A percentile compares a stretch with the other conserved stretches of the same genome.
Conservation (phyloP, 2,888 invertebrate species). For the Eupithecia pulchellata region DNA sequence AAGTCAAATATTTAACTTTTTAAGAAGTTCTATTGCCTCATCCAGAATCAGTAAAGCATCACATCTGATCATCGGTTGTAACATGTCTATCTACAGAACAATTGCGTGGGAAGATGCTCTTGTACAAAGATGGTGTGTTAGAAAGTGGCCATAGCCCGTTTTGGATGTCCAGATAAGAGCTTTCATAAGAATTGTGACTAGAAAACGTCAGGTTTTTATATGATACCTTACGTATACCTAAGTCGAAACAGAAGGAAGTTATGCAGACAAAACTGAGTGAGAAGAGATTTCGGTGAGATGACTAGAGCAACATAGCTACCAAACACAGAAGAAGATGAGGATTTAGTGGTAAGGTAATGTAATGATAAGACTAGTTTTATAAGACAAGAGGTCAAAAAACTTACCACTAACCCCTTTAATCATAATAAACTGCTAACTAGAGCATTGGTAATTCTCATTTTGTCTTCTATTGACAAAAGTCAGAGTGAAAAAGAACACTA, state of each 20-base stretch:
- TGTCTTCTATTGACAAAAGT: no score
- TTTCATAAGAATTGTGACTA: constrained; percentile 53
- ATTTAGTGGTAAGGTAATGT: neutral
- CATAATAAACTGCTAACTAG: no score
- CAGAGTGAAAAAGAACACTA: no score
- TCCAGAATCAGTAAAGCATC: constrained; percentile 17
- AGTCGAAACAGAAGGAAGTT: neutral
- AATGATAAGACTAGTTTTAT: neutral
- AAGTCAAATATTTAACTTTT: neutral
- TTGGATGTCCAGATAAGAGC: constrained; percentile 53
- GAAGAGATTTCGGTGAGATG: neutral
- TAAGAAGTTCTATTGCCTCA: neutral
- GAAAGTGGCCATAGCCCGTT: constrained; percentile 44
- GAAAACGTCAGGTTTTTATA: constrained; percentile 11
- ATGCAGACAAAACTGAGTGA: neutral
- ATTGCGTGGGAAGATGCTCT: constrained; percentile 71
- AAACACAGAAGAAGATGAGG: neutral
- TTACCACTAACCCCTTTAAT: no score
- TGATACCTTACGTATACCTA: neutral
- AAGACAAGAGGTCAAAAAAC: neutral
- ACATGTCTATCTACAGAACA: constrained; percentile 57
- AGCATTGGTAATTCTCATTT: no score
- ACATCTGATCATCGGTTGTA: constrained; percentile 33
- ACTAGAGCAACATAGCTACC: neutral
- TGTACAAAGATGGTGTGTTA: constrained; percentile 59